These are phyloP conservation scores for Phorcus lineatus DNA, from an alignment of 2,888 invertebrate genomes.

Conservation along the genomic window DNA sequence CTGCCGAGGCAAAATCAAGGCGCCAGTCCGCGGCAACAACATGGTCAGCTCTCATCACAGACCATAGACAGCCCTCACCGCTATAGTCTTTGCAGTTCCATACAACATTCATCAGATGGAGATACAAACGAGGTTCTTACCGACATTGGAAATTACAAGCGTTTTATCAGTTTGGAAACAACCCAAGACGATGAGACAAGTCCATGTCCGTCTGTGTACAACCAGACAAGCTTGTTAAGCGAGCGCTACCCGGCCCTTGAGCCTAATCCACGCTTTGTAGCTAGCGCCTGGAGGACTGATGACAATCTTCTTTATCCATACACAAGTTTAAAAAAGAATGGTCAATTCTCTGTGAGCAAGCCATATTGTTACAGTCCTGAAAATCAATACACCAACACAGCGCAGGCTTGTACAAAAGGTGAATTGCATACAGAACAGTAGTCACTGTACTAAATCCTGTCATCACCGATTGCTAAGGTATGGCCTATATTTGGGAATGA, in stretches of 20 bases:
- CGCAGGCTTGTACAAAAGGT: background rate
- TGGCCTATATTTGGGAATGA: too few relatives aligned
- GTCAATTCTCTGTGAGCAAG: slow-evolving; percentile 40
- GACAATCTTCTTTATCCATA: slow-evolving; percentile 42
- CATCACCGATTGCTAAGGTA: too few relatives aligned
- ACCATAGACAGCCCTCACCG: slow-evolving; percentile 37
- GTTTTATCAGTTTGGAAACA: slow-evolving; percentile 53
- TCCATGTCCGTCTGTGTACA: slow-evolving; percentile 35
- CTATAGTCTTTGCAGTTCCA: slow-evolving; percentile 50
- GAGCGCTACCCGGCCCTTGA: slow-evolving; percentile 23
- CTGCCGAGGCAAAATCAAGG: slow-evolving; percentile 26
- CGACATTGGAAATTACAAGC: slow-evolving; percentile 55
- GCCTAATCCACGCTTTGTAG: background rate
- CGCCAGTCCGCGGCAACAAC: slow-evolving; percentile 23
- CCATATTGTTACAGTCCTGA: slow-evolving; percentile 36
- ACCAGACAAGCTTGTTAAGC: background rate
- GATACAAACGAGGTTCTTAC: slow-evolving; percentile 51
- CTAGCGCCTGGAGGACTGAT: slow-evolving; percentile 29
- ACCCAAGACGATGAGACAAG: slow-evolving; percentile 48
- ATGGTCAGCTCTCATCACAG: slow-evolving; percentile 20
- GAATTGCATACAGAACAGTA: slow-evolving; percentile 6
- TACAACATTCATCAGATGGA: slow-evolving; percentile 48
- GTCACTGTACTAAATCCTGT: too few relatives aligned
- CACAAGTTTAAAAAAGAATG: slow-evolving; percentile 40
- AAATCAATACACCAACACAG: slow-evolving; percentile 12